These are phyloP conservation scores for Melanostoma scalare DNA, from an alignment of 2,888 invertebrate genomes.

Conservation along the genomic window DNA sequence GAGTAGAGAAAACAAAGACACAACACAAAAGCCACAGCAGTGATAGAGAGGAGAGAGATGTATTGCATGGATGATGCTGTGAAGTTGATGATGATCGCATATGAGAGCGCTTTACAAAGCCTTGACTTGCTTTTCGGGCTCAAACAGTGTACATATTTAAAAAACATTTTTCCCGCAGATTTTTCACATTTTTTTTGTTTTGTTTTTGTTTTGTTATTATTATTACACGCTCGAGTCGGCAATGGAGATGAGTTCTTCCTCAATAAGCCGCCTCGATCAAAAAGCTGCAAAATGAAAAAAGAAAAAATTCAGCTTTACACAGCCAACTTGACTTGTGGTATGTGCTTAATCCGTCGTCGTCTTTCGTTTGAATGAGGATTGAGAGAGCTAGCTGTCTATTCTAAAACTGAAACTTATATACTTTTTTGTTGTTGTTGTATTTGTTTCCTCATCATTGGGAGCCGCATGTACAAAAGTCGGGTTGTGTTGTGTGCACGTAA, in stretches of 20 bases:
- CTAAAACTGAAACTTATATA: constrained; percentile 32
- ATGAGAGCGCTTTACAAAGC: constrained; percentile 67
- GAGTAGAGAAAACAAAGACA: constrained; percentile 53
- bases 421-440: constrained; percentile 39
- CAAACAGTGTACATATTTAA: constrained; percentile 48
- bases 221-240: constrained; percentile 68
- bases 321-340: constrained; percentile 70
- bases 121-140: constrained; percentile 40
- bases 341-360: constrained; percentile 68
- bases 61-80: constrained; percentile 60
- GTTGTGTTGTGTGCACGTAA: constrained; percentile 57
- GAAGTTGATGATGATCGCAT: constrained; percentile 72
- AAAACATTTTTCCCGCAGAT: constrained; percentile 67
- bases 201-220: constrained; percentile 40
- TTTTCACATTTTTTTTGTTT: constrained; percentile 44
- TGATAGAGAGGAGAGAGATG: constrained; percentile 15
- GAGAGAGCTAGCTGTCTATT: constrained; percentile 61
- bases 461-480: constrained; percentile 60
- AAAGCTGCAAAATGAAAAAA: constrained; percentile 37
- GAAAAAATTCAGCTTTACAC: constrained; percentile 50
- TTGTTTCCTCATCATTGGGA: constrained; percentile 26
- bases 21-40: constrained; percentile 45
- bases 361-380: constrained; percentile 32
- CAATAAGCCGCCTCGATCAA: constrained; percentile 70
- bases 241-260: constrained; percentile 63